Conservation (phyloP, 2,113 vertebrate species). For the Asarcornis scutulata region DNA sequence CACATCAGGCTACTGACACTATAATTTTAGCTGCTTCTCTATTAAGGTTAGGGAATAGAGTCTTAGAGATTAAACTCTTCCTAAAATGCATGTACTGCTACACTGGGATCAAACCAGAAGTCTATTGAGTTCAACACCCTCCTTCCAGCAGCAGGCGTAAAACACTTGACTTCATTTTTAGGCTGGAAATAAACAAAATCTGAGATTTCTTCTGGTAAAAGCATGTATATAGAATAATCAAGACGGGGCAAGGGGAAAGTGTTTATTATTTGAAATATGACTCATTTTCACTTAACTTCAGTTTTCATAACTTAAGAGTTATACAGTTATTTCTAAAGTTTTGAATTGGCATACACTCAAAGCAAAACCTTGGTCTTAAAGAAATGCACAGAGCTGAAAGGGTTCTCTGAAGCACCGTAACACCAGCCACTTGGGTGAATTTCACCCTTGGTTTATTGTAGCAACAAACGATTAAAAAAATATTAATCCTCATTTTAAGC, state of each 20-base stretch:
- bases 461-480: not conserved
- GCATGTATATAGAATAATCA: not conserved
- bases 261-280: not conserved
- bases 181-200: not conserved
- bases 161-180: not conserved
- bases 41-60: not conserved
- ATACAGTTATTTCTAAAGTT: not conserved
- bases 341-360: not conserved
- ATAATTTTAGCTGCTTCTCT: not conserved
- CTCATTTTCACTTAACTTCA: not conserved
- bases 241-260: not conserved
- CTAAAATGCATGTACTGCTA: not conserved
- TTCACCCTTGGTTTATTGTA: not conserved
- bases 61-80: not conserved
- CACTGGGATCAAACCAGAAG: not conserved
- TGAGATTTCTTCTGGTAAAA: not conserved
- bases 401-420: not conserved
- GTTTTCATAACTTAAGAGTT: not conserved
- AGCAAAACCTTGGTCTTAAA: not conserved
- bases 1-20: not conserved
- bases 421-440: not conserved
- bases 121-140: not conserved
- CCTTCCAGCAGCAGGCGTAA: not conserved
- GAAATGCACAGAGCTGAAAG: not conserved
- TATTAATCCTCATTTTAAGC: not conserved